phyloP scores from a whole-genome alignment of 2,113 vertebrate species.

The Sterrhoptilus dennistouni region DNA sequence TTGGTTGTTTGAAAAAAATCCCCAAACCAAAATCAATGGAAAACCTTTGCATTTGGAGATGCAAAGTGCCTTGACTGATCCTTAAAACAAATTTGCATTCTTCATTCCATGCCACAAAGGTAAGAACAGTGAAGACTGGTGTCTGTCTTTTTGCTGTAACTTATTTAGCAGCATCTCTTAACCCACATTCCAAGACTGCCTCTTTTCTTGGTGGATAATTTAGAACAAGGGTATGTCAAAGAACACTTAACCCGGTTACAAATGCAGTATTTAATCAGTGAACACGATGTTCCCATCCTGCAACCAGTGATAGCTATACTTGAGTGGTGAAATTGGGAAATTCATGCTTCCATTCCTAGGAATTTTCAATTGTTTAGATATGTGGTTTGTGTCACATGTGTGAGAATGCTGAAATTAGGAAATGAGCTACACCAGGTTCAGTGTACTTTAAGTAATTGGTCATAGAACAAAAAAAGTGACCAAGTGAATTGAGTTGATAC shows the following conservation, averaged over 20 bases:
- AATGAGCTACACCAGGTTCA: background rate
- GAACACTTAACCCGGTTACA: background rate
- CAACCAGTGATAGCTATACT: background rate
- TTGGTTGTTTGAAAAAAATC: background rate
- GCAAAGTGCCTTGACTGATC: background rate
- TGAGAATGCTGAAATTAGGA: background rate
- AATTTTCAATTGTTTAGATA: background rate
- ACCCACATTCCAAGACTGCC: background rate
- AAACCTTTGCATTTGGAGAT: background rate
- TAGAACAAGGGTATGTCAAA: background rate
- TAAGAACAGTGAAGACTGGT: background rate
- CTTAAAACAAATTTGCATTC: background rate
- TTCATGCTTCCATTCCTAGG: background rate
- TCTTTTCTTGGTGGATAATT: background rate
- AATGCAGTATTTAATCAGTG: background rate
- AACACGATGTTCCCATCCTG: background rate
- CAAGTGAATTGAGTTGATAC: background rate
- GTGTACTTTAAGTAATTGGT: background rate
- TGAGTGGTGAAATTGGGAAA: background rate
- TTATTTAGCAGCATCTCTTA: background rate
- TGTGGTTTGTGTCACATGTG: background rate
- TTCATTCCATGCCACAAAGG: background rate
- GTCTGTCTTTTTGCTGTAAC: background rate
- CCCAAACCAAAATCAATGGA: background rate
- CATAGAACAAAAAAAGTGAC: background rate